Base-by-base conservation (phyloP, 2,797 vertebrate species). In the Lerista edwardsae region DNA sequence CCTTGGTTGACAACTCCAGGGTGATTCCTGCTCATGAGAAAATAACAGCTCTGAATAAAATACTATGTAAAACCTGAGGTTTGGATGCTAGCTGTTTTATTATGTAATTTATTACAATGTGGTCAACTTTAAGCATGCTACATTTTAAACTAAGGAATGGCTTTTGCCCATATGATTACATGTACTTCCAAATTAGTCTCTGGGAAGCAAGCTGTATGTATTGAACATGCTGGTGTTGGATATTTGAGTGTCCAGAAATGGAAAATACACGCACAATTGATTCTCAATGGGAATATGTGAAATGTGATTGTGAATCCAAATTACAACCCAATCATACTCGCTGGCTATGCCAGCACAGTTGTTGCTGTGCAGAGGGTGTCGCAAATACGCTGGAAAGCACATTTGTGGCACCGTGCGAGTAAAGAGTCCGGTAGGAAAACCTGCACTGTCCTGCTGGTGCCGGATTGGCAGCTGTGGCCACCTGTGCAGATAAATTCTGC, bases 1-100 rank as follows among this genome's bases (percentile, higher is more conserved):
- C 80, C 77, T 85, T 39, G 59, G 41, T 80, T 80, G 34, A 83
- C 82, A 71, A 74, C 75, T 23, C 82, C 71, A 81, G 80, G 65
- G 34, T 36, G n/a, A 6, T 87, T 92, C 2, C 4, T 75, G 79
- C 29, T 2, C 59, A 51, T 64, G 31, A 65, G 73, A 29, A 0
- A 55, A 29, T 39, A 62, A 1, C n/a, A 81, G 55, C 23, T 12
- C 0, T 31, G 75, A 75, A n/a, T 41, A 55, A 69, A 47, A 25
- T 15, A 57, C 23, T 0, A 86, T 59, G 39, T 82, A 72, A 67
- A 34, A 31, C 31, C 65, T 83, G n/a, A 64, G 51, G 21, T 79
- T 80, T 72, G 0, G 11, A 23, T 34, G 51, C 65, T 10, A 19
- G 2, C 67, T 75, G 7, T 87, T 74, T 83, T 44, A 36, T 64